Base-by-base conservation (phyloP, 2,797 vertebrate species). In the Ptychadena robeensis region DNA sequence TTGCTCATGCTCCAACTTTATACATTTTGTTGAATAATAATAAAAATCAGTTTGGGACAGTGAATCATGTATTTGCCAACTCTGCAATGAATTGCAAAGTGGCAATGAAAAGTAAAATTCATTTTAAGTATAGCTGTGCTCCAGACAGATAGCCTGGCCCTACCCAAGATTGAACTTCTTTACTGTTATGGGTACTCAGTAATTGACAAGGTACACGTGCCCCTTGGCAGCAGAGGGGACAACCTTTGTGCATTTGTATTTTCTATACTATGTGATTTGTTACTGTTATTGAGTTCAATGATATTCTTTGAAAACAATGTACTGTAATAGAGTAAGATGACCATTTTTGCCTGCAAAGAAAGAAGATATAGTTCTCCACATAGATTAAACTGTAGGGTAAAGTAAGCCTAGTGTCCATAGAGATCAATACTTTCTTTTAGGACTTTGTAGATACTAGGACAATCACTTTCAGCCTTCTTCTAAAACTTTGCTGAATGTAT, bases 271-370 rank as follows among this genome's bases (percentile, higher is more conserved):
- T 75, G 11, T 77, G 2, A 11, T 71, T 25, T 25, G 64, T 37
- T 48, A 85, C 67, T 82, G 86, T 85, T 48, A 72, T 30, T 81
- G 59, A 59, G 30, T 25, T 37, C 48, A 61, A 12, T 32, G 38
- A 74, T 34, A 86, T 44, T 76, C 34, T 88, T 48, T 86, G 40
- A 77, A 85, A 75, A 69, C 57, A 30, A 76, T 76, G 78, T 76
- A 80, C 86, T 85, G 59, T 88, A 88, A 87, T 69, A 87, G 80
- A 83, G 65, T 81, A 82, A 87, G 81, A 73, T 61, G 59, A 0
- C 1, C 75, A 83, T 80, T 87, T 14, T 79, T 86, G 89, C 88
- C 85, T 72, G 32, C 87, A 82, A 86, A 86, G 79, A 71, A 83
- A 73, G 71, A 40, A 81, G 53, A 31, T 86, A 0, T 65, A 81